Percentiles rank a stretch among this genome's conserved stretches.
Evolutionary conservation across 2,888 invertebrate species (phyloP).

Genomic region (Acronicta aceris): DNA sequence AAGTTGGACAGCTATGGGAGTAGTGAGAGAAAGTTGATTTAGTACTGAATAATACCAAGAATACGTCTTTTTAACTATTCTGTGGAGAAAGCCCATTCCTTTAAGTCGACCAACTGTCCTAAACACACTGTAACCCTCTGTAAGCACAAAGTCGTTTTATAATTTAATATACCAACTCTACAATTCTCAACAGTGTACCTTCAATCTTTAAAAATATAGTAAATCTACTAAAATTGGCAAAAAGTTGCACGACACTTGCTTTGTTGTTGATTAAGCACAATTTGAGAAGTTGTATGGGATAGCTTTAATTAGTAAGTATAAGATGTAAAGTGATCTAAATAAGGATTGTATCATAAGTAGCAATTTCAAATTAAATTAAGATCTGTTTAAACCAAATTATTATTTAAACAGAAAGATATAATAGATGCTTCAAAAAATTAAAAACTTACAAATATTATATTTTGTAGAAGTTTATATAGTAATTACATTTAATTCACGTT

Average conservation of each 20-base stretch:
- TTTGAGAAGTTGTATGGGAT: conserved; percentile 87
- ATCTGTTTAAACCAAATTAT: conserved; percentile 42
- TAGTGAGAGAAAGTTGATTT: conserved; percentile 46
- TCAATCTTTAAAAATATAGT: conserved; percentile 21
- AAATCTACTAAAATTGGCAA: conserved; percentile 38
- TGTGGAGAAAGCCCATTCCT: conserved; percentile 8
- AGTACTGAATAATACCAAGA: conserved; percentile 24
- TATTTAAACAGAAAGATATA: conserved; percentile 28
- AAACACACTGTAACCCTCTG: conserved; percentile 20
- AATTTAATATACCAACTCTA: conserved; percentile 22
- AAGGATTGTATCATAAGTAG: conserved; percentile 64
- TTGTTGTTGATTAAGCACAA: conserved; percentile 79
- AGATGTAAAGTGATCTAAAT: conserved; percentile 73
- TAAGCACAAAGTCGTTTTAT: conserved; percentile 42
- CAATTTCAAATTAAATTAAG: conserved; percentile 49
- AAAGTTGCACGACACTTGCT: conserved; percentile 71
- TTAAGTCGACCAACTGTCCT: conserved; percentile 12
- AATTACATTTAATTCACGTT: conserved; percentile 40
- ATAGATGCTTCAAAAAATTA: conserved; percentile 34
- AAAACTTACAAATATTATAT: conserved; percentile 40
- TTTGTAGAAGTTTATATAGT: conserved; percentile 44
- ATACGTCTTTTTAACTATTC: background rate
- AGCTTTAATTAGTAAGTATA: conserved; percentile 87
- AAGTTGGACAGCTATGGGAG: conserved; percentile 61
- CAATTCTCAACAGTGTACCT: conserved; percentile 22